Conservation (phyloP, 2,113 vertebrate species). For the Daubentonia madagascariensis region DNA sequence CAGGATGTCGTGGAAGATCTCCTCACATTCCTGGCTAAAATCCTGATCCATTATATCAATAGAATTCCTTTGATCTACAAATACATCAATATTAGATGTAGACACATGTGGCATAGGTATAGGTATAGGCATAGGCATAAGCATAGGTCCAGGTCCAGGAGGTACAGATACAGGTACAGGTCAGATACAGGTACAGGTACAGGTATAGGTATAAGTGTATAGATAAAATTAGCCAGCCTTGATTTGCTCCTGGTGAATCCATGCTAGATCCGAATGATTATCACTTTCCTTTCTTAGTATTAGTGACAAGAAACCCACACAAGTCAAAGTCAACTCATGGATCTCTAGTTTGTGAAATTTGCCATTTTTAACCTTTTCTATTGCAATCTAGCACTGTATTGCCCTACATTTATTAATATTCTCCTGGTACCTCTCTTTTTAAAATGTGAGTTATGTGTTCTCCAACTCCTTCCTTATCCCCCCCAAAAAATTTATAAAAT, state of each 20-base stretch:
- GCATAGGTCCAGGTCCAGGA: too few relatives aligned
- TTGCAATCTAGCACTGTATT: not conserved
- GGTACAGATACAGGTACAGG: too few relatives aligned
- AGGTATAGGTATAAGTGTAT: not conserved
- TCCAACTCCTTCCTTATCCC: not conserved
- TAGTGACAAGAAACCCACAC: not conserved
- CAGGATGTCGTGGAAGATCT: not conserved
- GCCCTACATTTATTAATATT: not conserved
- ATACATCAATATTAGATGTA: not conserved
- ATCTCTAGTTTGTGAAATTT: not conserved
- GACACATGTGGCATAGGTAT: fast-evolving
- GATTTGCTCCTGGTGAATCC: too few relatives aligned
- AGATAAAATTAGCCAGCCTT: not conserved
- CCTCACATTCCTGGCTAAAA: not conserved
- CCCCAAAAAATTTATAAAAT: not conserved
- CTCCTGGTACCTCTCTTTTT: not conserved
- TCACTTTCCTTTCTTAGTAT: not conserved
- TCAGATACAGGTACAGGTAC: too few relatives aligned
- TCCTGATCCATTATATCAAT: not conserved
- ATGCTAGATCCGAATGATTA: not conserved
- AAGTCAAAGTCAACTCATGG: not conserved
- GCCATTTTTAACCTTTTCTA: not conserved
- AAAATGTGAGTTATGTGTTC: not conserved
- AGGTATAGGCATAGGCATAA: not conserved
- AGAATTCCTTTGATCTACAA: not conserved